Evolutionary conservation across 1,140 invertebrate genomes (phyloP).

Genomic region (Papilio glaucus): DNA sequence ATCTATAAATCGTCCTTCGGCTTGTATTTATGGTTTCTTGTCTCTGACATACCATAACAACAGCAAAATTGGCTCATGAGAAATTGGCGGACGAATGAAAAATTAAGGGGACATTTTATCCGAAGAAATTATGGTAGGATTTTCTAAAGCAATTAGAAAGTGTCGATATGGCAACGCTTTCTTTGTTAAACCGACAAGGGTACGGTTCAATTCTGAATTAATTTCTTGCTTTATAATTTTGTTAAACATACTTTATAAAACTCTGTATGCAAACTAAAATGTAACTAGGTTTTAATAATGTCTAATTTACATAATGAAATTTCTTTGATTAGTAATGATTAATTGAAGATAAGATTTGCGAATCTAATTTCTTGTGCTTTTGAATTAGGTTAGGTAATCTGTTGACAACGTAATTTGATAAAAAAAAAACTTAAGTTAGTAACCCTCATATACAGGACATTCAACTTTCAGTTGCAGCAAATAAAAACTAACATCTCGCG

Average conservation of each 20-base stretch:
- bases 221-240: conserved; percentile 15
- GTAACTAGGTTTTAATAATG: no score
- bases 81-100: background rate
- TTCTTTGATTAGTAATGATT: no score
- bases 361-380: background rate
- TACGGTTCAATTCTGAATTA: conserved; percentile 10
- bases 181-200: conserved; percentile 5
- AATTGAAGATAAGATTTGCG: no score
- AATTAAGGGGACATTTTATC: background rate
- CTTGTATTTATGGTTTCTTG: no score
- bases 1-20: no score
- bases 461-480: background rate
- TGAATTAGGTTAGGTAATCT: background rate
- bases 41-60: no score
- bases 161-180: conserved; percentile 21
- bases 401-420: background rate
- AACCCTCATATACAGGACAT: background rate
- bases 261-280: no score
- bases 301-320: no score
- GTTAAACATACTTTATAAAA: background rate
- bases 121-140: no score
- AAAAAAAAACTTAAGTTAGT: background rate
- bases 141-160: conserved; percentile 32
- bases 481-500: background rate
- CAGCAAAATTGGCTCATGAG: background rate